phyloP scores from a whole-genome alignment of 2,113 vertebrate species.

The Trichomycterus rosablanca region DNA sequence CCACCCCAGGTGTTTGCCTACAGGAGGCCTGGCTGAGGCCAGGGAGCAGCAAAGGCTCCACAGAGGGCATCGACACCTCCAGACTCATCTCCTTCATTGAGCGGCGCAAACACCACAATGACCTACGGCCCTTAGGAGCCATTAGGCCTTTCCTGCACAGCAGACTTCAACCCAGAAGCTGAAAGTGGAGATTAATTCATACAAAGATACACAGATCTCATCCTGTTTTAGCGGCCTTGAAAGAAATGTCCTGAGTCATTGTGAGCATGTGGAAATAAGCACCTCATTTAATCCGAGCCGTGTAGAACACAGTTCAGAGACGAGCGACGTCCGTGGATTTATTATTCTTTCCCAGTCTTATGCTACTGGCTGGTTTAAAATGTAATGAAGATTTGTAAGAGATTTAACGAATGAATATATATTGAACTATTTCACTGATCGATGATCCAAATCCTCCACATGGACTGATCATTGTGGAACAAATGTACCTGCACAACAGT shows the following conservation, averaged over 20 bases:
- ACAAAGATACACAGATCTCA: slow-evolving; percentile 66
- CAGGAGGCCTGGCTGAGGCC: slow-evolving; percentile 92
- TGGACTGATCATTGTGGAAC: slow-evolving; percentile 64
- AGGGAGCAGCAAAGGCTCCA: slow-evolving; percentile 55
- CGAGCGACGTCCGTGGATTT: slow-evolving; percentile 39
- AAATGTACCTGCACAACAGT: slow-evolving; percentile 53
- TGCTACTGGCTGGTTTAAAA: slow-evolving; percentile 82
- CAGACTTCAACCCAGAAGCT: slow-evolving; percentile 83
- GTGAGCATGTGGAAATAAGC: slow-evolving; percentile 40
- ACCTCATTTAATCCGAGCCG: slow-evolving; percentile 54
- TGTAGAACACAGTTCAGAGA: slow-evolving; percentile 49
- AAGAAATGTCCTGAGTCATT: slow-evolving; percentile 49
- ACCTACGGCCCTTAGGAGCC: slow-evolving; percentile 86
- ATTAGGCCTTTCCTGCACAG: slow-evolving; percentile 88
- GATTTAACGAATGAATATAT: slow-evolving; percentile 52
- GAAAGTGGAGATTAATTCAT: too few species aligned
- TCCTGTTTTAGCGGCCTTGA: slow-evolving; percentile 87
- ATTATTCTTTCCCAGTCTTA: slow-evolving; percentile 72
- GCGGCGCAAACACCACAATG: slow-evolving; percentile 96
- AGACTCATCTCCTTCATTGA: slow-evolving; percentile 94
- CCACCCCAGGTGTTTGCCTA: slow-evolving; percentile 80
- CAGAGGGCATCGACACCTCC: slow-evolving; percentile 83
- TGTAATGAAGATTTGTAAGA: slow-evolving; percentile 62
- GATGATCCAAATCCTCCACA: slow-evolving; percentile 64
- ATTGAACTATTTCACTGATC: slow-evolving; percentile 58